phyloP scores from a whole-genome alignment of 1,140 invertebrate genomes.

The Andricus grossulariae region DNA sequence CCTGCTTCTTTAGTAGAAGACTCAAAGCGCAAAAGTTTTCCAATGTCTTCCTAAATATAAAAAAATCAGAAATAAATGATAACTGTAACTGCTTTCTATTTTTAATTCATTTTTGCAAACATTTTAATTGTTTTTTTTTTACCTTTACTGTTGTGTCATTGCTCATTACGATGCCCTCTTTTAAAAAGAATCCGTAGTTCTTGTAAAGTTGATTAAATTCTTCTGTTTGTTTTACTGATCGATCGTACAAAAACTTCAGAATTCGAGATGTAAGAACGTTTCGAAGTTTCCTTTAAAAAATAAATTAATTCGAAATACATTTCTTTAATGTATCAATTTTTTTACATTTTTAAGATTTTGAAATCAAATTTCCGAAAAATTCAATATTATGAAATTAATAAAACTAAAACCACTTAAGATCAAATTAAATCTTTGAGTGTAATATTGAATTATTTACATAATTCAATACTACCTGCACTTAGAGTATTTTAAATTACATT shows the following conservation, averaged over 20 bases:
- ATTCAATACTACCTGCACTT: too few species aligned
- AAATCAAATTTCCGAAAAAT: not conserved
- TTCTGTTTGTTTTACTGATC: constrained; percentile 88
- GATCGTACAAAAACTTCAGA: constrained; percentile 91
- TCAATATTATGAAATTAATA: too few species aligned
- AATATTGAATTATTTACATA: too few species aligned
- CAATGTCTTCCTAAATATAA: constrained; percentile 88
- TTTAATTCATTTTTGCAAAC: not conserved
- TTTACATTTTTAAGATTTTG: not conserved
- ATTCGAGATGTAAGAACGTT: constrained; percentile 90
- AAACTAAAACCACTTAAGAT: too few species aligned
- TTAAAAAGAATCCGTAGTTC: constrained; percentile 95
- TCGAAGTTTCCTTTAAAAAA: constrained; percentile 83
- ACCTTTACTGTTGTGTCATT: constrained; percentile 89
- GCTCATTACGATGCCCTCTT: constrained; percentile 94
- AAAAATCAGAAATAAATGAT: constrained; percentile 37
- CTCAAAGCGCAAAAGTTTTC: constrained; percentile 94
- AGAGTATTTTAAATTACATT: too few species aligned
- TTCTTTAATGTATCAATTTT: not conserved
- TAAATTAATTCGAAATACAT: constrained; percentile 59
- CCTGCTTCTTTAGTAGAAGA: constrained; percentile 87
- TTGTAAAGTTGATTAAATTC: constrained; percentile 92
- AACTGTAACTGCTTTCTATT: constrained; percentile 38
- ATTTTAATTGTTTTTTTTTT: constrained; percentile 48
- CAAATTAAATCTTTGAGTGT: too few species aligned